These are phyloP conservation scores for Phyllostomus hastatus DNA, from an alignment of 2,113 vertebrate genomes.

Conservation along the genomic window DNA sequence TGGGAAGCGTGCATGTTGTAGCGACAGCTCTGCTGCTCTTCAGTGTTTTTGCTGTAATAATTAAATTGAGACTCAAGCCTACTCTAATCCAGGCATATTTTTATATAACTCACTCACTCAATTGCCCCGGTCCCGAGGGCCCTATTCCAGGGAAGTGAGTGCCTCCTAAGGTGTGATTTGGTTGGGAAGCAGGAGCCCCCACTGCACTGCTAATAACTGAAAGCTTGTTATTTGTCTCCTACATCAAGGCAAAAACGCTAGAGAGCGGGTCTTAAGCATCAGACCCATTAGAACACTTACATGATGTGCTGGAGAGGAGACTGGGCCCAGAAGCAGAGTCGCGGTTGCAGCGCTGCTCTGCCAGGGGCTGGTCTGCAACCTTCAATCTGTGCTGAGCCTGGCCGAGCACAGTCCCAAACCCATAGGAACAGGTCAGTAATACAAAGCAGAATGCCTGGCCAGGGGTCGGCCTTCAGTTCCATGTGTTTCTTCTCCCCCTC, in stretches of 20 bases:
- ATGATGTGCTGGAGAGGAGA: neutral
- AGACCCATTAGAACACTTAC: neutral
- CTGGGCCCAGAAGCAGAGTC: rapidly evolving
- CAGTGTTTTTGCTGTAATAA: slow-evolving; percentile 42
- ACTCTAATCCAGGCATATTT: neutral
- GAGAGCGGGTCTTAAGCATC: neutral
- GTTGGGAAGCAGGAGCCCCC: neutral
- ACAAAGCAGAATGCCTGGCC: neutral
- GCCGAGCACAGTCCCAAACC: neutral
- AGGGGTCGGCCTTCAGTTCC: neutral
- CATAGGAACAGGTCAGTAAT: neutral
- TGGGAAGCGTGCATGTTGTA: neutral
- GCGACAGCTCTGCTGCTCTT: slow-evolving; percentile 20
- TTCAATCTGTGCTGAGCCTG: neutral
- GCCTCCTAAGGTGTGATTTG: neutral
- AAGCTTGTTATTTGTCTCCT: neutral
- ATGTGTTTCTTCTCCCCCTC: neutral
- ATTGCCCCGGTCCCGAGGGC: slow-evolving; percentile 11
- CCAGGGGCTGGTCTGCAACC: neutral
- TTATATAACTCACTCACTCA: slow-evolving; percentile 24
- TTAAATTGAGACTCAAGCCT: slow-evolving; percentile 34
- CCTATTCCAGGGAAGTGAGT: neutral
- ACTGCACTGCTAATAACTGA: neutral
- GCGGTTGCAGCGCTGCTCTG: neutral
- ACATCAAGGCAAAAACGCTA: neutral